Evolutionary conservation across 2,113 vertebrate species (phyloP), one percentile per base, ranked within the genome.

Genomic region (Dipodomys stephensi): DNA sequence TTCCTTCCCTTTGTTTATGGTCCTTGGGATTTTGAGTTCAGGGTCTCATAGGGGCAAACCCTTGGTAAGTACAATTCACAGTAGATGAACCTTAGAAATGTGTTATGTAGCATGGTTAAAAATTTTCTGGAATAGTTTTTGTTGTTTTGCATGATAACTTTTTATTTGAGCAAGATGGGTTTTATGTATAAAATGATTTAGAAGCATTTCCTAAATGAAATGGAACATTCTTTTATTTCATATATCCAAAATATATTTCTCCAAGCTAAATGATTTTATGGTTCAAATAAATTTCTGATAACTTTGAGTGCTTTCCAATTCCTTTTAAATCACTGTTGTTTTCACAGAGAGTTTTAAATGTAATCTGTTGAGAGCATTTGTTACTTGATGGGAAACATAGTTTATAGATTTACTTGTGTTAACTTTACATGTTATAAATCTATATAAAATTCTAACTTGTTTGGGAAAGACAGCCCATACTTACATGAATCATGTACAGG

Each of bases 251-350:
- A 68, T 89, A 77, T 84, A 74, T 95, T 92, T 86, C 13, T 30
- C 81, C 72, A 87, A 68, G 10, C 20, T 53, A 4, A 73, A 25
- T 57, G 67, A 87, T 79, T 76, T 90, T 87, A 53, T 79, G 46
- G 32, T 79, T 92, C 71, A 69, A 62, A 87, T 83, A 67, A 79
- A 92, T 83, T 90, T 94, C 46, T 90, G 77, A 96, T 25, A 68
- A 60, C 13, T 90, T 16, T 76, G 16, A 85, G 82, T 92, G 20
- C 53, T 76, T 88, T 81, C 4, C 71, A 10, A 44, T 85, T 86
- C 23, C 44, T 85, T 95, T 85, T 94, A 60, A 69, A 62, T 73
- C 19, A 83, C 7, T n/a, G 30, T 72, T 80, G 74, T 87, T 93
- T 84, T 65, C 19, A 67, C 18, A 83, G 27, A 49, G 86, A 68